A percentile compares a stretch with the other conserved stretches of the same genome.
These are phyloP conservation scores for Murina feae DNA, from an alignment of 2,113 vertebrate genomes.

Conservation along the genomic window DNA sequence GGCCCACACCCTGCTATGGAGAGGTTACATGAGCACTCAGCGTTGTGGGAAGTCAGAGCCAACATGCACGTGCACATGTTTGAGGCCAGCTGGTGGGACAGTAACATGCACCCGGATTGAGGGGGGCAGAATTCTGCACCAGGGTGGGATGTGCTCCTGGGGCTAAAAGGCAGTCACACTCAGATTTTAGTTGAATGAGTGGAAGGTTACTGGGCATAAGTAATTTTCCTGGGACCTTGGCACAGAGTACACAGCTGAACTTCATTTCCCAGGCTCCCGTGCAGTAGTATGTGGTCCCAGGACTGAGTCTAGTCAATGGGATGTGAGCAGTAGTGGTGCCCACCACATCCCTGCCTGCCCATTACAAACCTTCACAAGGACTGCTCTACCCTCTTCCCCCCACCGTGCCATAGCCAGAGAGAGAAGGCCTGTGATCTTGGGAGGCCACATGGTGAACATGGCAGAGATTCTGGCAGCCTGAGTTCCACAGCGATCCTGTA, in stretches of 20 bases:
- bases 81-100: neutral
- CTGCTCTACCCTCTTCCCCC: neutral
- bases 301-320: neutral
- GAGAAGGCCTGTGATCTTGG: neutral
- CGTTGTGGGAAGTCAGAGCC: neutral
- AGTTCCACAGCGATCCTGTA: neutral
- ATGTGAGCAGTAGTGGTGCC: neutral
- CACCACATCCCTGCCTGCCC: neutral
- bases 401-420: neutral
- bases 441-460: neutral
- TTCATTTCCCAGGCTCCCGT: neutral
- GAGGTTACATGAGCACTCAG: neutral
- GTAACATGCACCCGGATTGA: neutral
- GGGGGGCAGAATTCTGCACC: neutral
- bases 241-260: accelerated
- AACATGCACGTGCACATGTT: neutral
- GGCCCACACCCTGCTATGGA: neutral
- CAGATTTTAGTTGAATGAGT: neutral
- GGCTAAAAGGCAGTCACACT: neutral
- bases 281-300: neutral
- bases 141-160: neutral
- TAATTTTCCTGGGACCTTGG: neutral
- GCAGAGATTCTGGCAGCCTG: neutral
- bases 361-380: neutral
- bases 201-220: neutral